phyloP scores from a whole-genome alignment of 1,140 invertebrate genomes.

The Drosophila repleta region DNA sequence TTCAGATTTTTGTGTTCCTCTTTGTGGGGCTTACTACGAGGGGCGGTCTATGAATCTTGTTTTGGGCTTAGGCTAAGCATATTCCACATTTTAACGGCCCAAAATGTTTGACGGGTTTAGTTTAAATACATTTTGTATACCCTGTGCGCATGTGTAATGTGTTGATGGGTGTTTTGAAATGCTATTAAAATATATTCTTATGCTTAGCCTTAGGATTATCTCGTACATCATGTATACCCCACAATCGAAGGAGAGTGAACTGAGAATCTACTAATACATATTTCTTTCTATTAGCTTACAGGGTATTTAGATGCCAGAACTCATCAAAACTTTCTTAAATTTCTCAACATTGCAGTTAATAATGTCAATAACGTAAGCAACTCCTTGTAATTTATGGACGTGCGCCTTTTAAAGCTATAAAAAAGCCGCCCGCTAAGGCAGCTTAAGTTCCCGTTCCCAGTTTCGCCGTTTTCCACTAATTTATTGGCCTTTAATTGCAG shows the following conservation, averaged over 20 bases:
- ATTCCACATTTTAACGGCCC: slow-evolving; percentile 1
- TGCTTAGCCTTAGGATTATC: no score
- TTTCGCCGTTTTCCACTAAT: slow-evolving; percentile 38
- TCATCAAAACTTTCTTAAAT: background rate
- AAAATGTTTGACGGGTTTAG: background rate
- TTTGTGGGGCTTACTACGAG: background rate
- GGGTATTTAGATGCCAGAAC: background rate
- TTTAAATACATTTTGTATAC: background rate
- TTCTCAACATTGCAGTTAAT: background rate
- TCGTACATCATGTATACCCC: no score
- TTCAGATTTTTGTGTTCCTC: slow-evolving; percentile 50
- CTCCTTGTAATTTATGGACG: background rate
- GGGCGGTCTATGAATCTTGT: background rate
- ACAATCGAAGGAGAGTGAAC: no score
- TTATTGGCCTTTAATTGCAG: slow-evolving; percentile 64
- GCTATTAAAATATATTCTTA: no score
- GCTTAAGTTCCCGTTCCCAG: background rate
- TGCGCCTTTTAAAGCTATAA: slow-evolving; percentile 7
- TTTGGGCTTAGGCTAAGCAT: background rate
- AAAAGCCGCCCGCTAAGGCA: slow-evolving; percentile 4
- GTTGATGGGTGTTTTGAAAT: no score
- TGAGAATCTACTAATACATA: no score
- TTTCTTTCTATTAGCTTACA: background rate
- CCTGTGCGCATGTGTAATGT: background rate
- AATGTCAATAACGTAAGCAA: background rate